A percentile compares a stretch with the other conserved stretches of the same genome.
These are phyloP conservation scores for Malacoraja senta DNA, from an alignment of 2,797 vertebrate genomes.

Conservation along the genomic window DNA sequence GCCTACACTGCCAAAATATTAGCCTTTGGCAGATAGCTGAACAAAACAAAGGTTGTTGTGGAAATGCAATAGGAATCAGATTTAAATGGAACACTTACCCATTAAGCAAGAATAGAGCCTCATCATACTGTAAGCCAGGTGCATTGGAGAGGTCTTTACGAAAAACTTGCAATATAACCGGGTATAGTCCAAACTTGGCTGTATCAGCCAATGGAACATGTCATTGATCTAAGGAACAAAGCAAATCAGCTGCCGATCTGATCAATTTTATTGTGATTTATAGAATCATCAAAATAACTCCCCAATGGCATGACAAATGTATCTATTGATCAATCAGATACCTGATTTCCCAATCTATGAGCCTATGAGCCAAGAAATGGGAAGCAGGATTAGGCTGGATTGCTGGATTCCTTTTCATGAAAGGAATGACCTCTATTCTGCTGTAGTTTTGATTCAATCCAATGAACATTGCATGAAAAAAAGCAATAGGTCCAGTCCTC, in stretches of 20 bases:
- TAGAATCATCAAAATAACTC: not conserved
- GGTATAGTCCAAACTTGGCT: conserved; percentile 80
- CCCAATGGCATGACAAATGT: not conserved
- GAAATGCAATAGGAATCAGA: not conserved
- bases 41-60: not conserved
- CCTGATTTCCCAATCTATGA: too few relatives aligned
- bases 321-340: not conserved
- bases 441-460: not conserved
- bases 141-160: conserved; percentile 72
- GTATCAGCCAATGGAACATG: conserved; percentile 80
- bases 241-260: not conserved
- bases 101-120: conserved; percentile 74
- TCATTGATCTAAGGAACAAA: conserved; percentile 64
- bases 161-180: conserved; percentile 65
- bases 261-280: not conserved
- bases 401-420: too few relatives aligned
- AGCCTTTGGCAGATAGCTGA: not conserved
- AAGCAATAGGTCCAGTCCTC: not conserved
- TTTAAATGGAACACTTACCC: conserved; percentile 58
- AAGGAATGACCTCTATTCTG: too few relatives aligned
- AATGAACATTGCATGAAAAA: not conserved
- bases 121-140: conserved; percentile 75
- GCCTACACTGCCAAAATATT: not conserved
- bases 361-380: too few relatives aligned
- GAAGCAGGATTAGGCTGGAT: too few relatives aligned